Evolutionary conservation across 2,797 vertebrate genomes (phyloP).

Genomic region (Eutrigla gurnardus): DNA sequence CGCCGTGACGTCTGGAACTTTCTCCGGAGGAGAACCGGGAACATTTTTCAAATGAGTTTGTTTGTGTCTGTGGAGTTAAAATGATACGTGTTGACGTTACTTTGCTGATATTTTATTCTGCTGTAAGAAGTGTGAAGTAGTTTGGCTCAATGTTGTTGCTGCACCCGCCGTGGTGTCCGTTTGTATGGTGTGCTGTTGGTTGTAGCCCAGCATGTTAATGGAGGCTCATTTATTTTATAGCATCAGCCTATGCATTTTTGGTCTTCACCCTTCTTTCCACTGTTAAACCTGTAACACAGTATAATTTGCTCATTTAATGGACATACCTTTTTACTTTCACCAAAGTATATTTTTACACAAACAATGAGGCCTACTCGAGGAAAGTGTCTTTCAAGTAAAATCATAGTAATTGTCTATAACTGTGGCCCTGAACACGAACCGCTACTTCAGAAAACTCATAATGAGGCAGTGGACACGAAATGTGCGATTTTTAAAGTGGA

Average conservation of each 20-base stretch:
- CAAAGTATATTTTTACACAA: neutral
- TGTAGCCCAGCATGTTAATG: neutral
- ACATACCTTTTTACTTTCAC: neutral
- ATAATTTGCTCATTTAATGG: too few relatives aligned
- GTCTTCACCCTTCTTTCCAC: neutral
- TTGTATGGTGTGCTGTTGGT: neutral
- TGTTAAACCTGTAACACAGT: neutral
- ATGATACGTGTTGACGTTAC: neutral
- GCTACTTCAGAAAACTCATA: slow-evolving; percentile 45
- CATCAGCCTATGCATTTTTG: neutral
- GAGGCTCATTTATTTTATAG: neutral
- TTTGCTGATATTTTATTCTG: neutral
- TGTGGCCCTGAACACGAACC: slow-evolving; percentile 47
- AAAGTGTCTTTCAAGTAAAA: too few relatives aligned
- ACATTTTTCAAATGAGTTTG: too few relatives aligned
- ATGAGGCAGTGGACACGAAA: slow-evolving; percentile 47
- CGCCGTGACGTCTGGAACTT: neutral
- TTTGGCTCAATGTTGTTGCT: neutral
- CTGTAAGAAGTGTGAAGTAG: neutral
- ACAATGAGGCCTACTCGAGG: neutral
- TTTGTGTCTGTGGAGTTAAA: neutral
- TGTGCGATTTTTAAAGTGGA: slow-evolving; percentile 42
- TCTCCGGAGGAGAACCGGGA: neutral
- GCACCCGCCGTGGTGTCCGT: neutral
- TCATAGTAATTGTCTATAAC: neutral